Percentiles rank a stretch among this genome's conserved stretches.
Conservation (phyloP, 2,113 vertebrate genomes). For the Upupa epops region DNA sequence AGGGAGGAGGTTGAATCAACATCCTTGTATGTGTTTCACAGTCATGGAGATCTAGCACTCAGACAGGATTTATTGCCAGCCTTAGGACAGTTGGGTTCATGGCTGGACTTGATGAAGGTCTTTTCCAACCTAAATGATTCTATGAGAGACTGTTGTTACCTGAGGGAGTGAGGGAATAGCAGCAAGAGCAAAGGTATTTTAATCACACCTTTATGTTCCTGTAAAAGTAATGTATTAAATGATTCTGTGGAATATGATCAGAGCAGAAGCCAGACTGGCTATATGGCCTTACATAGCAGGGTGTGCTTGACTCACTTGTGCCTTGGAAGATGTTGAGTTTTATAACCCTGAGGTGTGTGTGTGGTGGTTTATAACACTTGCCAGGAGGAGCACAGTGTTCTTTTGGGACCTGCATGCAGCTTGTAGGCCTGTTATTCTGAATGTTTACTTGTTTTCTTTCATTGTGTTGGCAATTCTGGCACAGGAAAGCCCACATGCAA, state of each 20-base stretch:
- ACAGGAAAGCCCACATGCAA: not conserved
- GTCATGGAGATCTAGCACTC: too few species aligned
- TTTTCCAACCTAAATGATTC: too few species aligned
- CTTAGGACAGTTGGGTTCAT: too few species aligned
- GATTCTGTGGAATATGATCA: not conserved
- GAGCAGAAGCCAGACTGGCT: not conserved
- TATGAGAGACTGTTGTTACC: not conserved
- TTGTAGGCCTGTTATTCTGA: not conserved
- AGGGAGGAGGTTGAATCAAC: too few species aligned
- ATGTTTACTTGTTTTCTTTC: not conserved
- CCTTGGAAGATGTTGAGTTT: not conserved
- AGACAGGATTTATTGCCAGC: too few species aligned
- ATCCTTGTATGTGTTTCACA: too few species aligned
- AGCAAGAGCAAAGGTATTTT: not conserved
- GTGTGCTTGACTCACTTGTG: not conserved
- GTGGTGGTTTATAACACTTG: not conserved
- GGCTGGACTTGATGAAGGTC: too few species aligned
- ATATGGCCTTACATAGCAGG: not conserved
- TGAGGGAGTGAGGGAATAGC: not conserved
- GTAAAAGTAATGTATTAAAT: not conserved
- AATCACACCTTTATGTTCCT: not conserved
- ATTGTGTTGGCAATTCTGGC: not conserved
- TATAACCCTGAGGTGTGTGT: not conserved
- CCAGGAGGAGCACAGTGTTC: constrained; percentile 10
- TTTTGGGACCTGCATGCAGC: not conserved